Conservation (phyloP, 2,888 invertebrate species). For the Phalera bucephala region DNA sequence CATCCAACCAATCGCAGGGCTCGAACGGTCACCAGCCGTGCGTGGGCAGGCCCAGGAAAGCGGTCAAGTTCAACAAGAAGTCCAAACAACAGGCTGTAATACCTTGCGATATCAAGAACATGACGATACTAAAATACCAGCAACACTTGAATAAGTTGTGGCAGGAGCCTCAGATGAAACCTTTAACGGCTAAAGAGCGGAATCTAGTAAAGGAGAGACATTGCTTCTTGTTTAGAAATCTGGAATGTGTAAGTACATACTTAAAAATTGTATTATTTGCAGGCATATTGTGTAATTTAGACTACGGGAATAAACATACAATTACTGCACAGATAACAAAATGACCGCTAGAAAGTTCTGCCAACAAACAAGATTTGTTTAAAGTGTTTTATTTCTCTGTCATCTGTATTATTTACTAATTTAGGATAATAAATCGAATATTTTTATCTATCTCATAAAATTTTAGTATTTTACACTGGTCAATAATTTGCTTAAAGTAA, state of each 20-base stretch:
- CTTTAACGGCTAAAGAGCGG: constrained; percentile 92
- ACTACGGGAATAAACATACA: too few species aligned
- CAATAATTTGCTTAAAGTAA: too few species aligned
- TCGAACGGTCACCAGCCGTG: constrained; percentile 57
- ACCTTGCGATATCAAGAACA: constrained; percentile 67
- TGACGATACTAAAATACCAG: constrained; percentile 71
- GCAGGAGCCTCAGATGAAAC: constrained; percentile 88
- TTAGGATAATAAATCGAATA: too few species aligned
- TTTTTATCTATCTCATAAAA: too few species aligned
- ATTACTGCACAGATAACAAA: too few species aligned
- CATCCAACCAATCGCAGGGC: constrained; percentile 61
- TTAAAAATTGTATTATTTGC: too few species aligned
- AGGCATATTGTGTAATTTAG: too few species aligned
- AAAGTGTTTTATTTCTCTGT: too few species aligned
- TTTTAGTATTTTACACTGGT: too few species aligned
- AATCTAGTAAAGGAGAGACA: constrained; percentile 90
- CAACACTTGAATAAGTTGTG: constrained; percentile 74
- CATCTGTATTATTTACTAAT: too few species aligned
- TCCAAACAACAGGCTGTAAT: constrained; percentile 57
- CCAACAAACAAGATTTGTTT: too few species aligned
- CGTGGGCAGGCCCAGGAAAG: constrained; percentile 73
- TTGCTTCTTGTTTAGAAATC: constrained; percentile 94
- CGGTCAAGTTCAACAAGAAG: constrained; percentile 71
- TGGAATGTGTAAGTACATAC: constrained; percentile 92
- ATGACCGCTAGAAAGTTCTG: too few species aligned